Conservation (phyloP, 2,888 invertebrate genomes). For the Smittia sp. region DNA sequence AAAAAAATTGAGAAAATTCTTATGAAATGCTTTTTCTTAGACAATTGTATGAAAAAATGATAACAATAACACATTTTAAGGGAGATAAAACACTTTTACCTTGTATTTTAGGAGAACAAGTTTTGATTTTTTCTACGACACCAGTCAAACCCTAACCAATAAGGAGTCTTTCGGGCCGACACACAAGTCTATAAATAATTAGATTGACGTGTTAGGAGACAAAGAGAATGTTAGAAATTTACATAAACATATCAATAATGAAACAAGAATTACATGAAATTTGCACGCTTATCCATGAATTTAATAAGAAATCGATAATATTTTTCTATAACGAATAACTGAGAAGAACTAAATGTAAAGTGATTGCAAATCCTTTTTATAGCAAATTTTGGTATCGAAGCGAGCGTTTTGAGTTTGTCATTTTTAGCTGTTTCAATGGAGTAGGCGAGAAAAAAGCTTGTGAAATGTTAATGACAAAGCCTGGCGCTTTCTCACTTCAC, state of each 20-base stretch:
- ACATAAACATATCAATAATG: conserved; percentile 23
- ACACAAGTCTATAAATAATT: background rate
- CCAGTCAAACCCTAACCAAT: background rate
- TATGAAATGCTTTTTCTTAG: conserved; percentile 39
- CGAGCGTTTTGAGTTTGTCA: background rate
- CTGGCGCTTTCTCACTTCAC: conserved; percentile 14
- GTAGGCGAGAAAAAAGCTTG: background rate
- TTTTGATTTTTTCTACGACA: conserved; percentile 20
- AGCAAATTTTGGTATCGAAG: background rate
- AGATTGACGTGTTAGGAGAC: background rate
- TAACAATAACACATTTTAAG: background rate
- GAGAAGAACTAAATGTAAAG: background rate
- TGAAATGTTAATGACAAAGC: background rate
- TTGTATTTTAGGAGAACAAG: background rate
- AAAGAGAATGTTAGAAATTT: conserved; percentile 2
- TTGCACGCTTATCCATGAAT: conserved; percentile 40
- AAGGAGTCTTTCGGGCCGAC: background rate
- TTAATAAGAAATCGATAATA: conserved; percentile 33
- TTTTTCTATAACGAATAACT: conserved; percentile 30
- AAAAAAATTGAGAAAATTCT: conserved; percentile 35
- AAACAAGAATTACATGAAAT: conserved; percentile 13
- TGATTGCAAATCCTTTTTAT: background rate
- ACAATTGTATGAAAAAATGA: background rate
- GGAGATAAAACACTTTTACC: background rate
- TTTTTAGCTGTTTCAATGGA: conserved; percentile 21